Evolutionary conservation across 1,140 invertebrate genomes (phyloP).

Genomic region (Formica selysi): DNA sequence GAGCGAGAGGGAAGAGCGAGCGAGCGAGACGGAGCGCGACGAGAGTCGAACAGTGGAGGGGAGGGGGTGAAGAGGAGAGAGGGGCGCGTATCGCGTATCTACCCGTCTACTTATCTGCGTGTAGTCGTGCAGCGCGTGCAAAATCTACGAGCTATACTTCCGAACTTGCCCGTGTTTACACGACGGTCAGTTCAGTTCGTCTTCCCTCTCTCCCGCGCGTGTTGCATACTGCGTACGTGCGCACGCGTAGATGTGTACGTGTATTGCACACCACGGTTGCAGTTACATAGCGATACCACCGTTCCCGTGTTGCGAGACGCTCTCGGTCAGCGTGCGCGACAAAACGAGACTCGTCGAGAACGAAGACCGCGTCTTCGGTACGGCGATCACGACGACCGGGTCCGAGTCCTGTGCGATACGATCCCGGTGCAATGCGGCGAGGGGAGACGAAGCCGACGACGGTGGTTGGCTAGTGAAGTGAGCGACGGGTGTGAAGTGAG

Average conservation of each 20-base stretch:
- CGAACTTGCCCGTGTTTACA: slow-evolving; percentile 59
- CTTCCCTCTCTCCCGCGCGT: background rate
- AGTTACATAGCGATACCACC: slow-evolving; percentile 39
- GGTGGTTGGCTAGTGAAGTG: background rate
- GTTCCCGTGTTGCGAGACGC: slow-evolving; percentile 55
- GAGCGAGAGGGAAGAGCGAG: slow-evolving; percentile 9
- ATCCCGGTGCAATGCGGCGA: background rate
- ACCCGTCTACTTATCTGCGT: slow-evolving; percentile 13
- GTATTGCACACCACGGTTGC: slow-evolving; percentile 1
- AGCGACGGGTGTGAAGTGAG: slow-evolving; percentile 28
- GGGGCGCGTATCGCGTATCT: background rate
- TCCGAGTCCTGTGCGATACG: background rate
- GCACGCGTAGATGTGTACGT: background rate
- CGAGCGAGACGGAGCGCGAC: slow-evolving; percentile 34
- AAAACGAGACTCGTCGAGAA: slow-evolving; percentile 34
- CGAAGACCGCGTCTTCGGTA: slow-evolving; percentile 41
- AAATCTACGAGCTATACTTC: slow-evolving; percentile 53
- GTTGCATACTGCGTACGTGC: background rate
- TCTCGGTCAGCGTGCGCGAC: slow-evolving; percentile 20
- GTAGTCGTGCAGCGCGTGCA: slow-evolving; percentile 60
- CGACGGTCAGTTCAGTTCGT: slow-evolving; percentile 61
- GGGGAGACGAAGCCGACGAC: slow-evolving; percentile 20
- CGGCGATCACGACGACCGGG: slow-evolving; percentile 64
- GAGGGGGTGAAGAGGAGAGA: background rate
- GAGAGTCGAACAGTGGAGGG: background rate